Base-by-base conservation (phyloP, 2,797 vertebrate genomes). In the Lacerta viridis region DNA sequence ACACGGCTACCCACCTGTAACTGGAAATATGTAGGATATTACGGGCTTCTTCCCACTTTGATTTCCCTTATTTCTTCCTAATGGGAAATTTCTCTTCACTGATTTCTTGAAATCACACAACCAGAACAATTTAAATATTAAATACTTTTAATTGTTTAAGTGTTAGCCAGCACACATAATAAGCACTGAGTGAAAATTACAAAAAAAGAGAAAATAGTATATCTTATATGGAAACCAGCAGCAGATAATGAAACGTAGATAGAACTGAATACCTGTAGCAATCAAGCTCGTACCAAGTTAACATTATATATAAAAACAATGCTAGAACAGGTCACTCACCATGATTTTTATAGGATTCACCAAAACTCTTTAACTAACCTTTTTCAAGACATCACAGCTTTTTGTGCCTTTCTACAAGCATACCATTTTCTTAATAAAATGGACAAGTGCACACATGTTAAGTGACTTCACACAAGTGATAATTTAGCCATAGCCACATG, bases 121-220 rank as follows among this genome's bases (percentile, higher is more conserved):
- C 23, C 89, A 92, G 80, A 90, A 5, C 3, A 77, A 69, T 43
- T 80, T 33, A 92, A 92, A 3, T 89, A 92, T 20, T 0, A 76
- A 92, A 82, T 80, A 83, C 9, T 95, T 95, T 94, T 91, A 92
- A 93, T 93, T 90, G 82, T n/a, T 66, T 76, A 74, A 69, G 75
- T 3, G 1, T 80, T 84, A 85, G 80, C 88, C 87, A 84, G 85
- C 86, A 89, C 86, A 83, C 39, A 0, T 0, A 84, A 80, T 25
- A 27, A 4, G 0, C 59, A 75, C 33, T 84, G 69, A 23, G 88
- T 90, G 87, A 84, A 81, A 59, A 75, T 81, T 8, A 84, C 83
- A 88, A 36, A 72, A 36, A 9, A 78, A 25, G 9, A 25, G 9
- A 4, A 59, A 68, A 59, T 15, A 72, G 25, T 79, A 17, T 92